Percentiles rank a stretch among this genome's conserved stretches.
Conservation (phyloP, 2,797 vertebrate genomes). For the Anabacerthia variegaticeps region DNA sequence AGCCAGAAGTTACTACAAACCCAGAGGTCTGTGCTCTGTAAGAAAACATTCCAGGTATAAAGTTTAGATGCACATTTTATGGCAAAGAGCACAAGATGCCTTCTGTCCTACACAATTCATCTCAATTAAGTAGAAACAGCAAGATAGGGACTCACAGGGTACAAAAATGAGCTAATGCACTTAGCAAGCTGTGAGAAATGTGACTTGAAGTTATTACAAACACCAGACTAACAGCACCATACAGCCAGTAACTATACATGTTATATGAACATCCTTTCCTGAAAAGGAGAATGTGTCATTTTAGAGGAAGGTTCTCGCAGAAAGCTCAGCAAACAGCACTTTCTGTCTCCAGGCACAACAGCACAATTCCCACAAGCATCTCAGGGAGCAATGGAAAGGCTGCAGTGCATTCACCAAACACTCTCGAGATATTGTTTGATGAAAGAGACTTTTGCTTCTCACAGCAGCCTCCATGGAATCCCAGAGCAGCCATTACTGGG, state of each 20-base stretch:
- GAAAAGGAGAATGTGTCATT: neutral
- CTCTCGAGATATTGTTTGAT: neutral
- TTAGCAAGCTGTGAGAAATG: neutral
- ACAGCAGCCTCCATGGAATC: neutral
- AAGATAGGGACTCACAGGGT: neutral
- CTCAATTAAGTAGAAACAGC: neutral
- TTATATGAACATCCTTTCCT: neutral
- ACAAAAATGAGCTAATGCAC: neutral
- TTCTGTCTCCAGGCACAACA: neutral
- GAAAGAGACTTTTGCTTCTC: neutral
- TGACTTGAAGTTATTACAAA: neutral
- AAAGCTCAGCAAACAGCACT: neutral
- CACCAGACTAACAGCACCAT: neutral
- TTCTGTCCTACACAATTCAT: neutral
- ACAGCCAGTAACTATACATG: neutral
- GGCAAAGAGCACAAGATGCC: neutral
- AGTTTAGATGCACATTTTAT: neutral
- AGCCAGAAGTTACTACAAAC: neutral
- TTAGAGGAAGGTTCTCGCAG: neutral
- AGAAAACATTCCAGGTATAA: neutral
- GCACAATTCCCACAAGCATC: neutral
- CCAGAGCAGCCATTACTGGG: conserved; percentile 33
- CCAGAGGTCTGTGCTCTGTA: neutral
- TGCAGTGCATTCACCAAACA: neutral
- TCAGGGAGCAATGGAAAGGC: neutral